Base-by-base conservation (phyloP, 2,888 invertebrate species). In the Hyposoter dolosus region DNA sequence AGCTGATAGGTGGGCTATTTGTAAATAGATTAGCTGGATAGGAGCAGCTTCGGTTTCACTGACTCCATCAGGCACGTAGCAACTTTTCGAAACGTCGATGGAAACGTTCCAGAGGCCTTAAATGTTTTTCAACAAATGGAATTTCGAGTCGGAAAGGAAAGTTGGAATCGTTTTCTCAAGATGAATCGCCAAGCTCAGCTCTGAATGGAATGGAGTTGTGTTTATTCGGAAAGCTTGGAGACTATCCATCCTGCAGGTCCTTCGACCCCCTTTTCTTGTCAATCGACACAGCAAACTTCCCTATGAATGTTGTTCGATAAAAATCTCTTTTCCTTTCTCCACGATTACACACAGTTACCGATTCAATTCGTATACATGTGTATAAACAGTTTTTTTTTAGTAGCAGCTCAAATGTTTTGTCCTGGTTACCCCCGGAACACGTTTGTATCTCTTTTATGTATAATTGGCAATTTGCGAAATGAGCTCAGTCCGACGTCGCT, bases 401-500 rank as follows among this genome's bases (percentile, higher is more conserved):
- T 79, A 60, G 47, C 47, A 53, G 53, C 53, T 74, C 82, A 82
- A 63, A 71, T 56, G 19, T 69, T 68, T 60, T 71, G 9, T 71
- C 66, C 53, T 47, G 40, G n/a, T 15, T 2, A 69, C 56, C 28
- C 82, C 53, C 28, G 12, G 17, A 56, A 65, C 35, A 40, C 40
- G 10, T 40, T 40, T 40, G 71, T 75, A 82, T 89, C 88, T 88
- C 88, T 88, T 83, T 88, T 87, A 88, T 83, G 77, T 81, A 82
- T 88, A 90, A 89, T 90, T 89, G 88, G 86, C 89, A 88, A 89
- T 90, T 87, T 88, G 87, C 84, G 86, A 89, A 89, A 88, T 85
- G 87, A 87, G 80, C 65, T 17, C 72, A 53, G 78, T 77, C 15
- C 68, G 60, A 74, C 81, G 77, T 68, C 63, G 72, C 56, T 47